Evolutionary conservation across 2,888 invertebrate genomes (phyloP), one percentile per base, ranked within the genome.

Genomic region (Rhabditophanes sp.): DNA sequence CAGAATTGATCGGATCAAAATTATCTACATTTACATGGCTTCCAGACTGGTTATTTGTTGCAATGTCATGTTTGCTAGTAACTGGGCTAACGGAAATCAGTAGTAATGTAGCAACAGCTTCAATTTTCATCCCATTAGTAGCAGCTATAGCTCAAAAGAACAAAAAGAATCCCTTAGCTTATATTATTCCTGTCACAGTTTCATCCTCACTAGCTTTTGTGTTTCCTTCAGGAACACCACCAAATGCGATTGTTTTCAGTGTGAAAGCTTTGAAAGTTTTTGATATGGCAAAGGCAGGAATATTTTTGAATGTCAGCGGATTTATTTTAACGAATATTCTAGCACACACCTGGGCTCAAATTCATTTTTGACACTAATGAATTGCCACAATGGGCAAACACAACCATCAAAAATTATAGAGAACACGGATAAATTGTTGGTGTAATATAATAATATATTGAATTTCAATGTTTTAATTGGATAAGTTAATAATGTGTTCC

Each of bases 271-370:
- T 51, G 17, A 37, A 39, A 24, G 42, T 55, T 7, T 14, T 33
- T 12, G 46, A 58, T 19, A 54, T 58, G 51, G 36, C 45, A 1
- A 70, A 78, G 40, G 79, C 79, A 32, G 82, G 82, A 8, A 75
- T 79, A 41, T 77, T 78, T 0, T 79, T 84, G 18, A 80, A 79
- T 44, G 66, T 68, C 35, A 75, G 81, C 29, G 78, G 81, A 0
- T 74, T 82, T 0, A 53, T 77, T 2, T 67, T 79, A 3, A 73
- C 82, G 7, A 77, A 78, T 65, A 66, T 75, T 0, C 72, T 78
- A 12, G 79, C 80, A 65, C 78, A 79, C 26, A 78, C 78, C 0
- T 78, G 79, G 74, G 82, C 79, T 0, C 68, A 69, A n/a, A 25
- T 44, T 76, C 6, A 75, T 81, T 30, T 83, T 76, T 64, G 71